Evolutionary conservation across 2,113 vertebrate species (phyloP).

Genomic region (Neopipo cinnamomea): DNA sequence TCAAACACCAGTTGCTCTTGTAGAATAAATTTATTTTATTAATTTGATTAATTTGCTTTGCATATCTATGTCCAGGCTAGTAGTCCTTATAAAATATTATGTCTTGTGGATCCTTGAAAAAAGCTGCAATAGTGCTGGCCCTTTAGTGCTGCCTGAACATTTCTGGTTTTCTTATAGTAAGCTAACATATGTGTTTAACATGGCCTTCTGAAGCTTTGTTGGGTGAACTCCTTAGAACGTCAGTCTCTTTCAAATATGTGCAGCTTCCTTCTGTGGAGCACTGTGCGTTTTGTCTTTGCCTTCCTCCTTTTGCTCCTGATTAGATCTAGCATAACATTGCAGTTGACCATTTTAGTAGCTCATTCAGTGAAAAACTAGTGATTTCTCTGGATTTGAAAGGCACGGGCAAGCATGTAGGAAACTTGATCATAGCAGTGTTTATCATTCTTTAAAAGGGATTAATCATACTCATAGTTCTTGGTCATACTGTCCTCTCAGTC

Average conservation of each 20-base stretch:
- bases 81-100: not conserved
- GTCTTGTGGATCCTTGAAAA: not conserved
- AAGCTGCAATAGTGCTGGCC: not conserved
- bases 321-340: not conserved
- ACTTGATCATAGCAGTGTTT: not conserved
- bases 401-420: not conserved
- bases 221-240: not conserved
- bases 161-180: not conserved
- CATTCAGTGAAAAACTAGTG: not conserved
- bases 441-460: not conserved
- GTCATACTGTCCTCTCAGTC: not conserved
- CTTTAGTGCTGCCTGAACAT: not conserved
- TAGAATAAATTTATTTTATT: not conserved
- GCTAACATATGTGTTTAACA: fast-evolving
- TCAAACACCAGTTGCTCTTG: not conserved
- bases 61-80: not conserved
- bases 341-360: not conserved
- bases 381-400: not conserved
- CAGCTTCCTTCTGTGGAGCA: not conserved
- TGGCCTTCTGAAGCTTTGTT: not conserved
- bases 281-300: not conserved
- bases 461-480: not conserved
- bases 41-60: not conserved
- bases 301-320: not conserved
- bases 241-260: not conserved